Base-by-base conservation (phyloP, 2,888 invertebrate genomes). In the Omphaloscelis lunosa region DNA sequence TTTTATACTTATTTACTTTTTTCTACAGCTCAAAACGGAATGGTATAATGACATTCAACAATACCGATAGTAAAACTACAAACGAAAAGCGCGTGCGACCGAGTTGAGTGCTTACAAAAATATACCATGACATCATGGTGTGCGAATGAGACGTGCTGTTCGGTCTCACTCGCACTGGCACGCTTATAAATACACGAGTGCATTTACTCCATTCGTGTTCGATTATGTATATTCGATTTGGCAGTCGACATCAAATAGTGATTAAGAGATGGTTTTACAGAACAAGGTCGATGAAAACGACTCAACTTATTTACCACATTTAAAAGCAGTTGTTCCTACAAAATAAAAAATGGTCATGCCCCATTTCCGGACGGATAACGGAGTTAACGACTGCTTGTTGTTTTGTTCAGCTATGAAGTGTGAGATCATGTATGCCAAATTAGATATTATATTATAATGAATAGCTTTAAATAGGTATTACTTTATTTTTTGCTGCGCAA, bases 81-180 rank as follows among this genome's bases (percentile, higher is more conserved):
- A 93, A 93, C 93, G 91, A 91, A 93, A 93, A 92, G 91, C 91
- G 93, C 93, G 93, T 93, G 93, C 94, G 92, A 94, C 92, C 91
- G 93, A 93, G 92, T 91, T 92, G 92, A 92, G 92, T 93, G 93
- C 92, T 90, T 93, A 94, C 93, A 94, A 95, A 96, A 96, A 96
- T 96, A 96, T 91, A 94, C 95, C 95, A 96, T 96, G 96, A 96
- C 95, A 95, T 96, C 96, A 96, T 96, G 95, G 95, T 94, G 95
- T 92, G 93, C 91, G 94, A 96, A 86, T 77, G 95, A 94, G 94
- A 94, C 86, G 71, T 72, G 62, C 80, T 83, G 82, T 76, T 65
- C 78, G 23, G 59, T 88, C 89, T 90, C 89, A 88, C 84, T 94
- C 93, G 87, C 91, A 87, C 91, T 90, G 86, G 86, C 90, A 90